Percentiles rank a stretch among this genome's conserved stretches.
phyloP scores from a whole-genome alignment of 2,113 vertebrate genomes.

The Laticauda laticaudata region DNA sequence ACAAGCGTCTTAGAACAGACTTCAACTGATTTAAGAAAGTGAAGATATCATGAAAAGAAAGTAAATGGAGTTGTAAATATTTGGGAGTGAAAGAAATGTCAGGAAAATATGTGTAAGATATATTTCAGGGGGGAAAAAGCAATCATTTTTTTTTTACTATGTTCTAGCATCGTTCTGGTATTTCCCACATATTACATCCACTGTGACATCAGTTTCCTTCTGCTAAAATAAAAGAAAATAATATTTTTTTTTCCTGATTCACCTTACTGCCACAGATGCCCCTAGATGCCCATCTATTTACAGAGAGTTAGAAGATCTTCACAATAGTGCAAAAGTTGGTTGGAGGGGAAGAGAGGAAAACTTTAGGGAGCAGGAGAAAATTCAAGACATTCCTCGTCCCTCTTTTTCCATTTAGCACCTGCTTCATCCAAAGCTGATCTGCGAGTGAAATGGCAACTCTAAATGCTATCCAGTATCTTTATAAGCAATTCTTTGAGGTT shows the following conservation, averaged over 20 bases:
- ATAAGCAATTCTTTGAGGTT: not conserved
- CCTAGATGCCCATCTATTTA: not conserved
- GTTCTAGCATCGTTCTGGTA: not conserved
- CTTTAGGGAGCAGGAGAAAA: not conserved
- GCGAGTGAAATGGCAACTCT: not conserved
- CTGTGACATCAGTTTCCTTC: not conserved
- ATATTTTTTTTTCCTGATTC: not conserved
- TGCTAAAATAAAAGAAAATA: not conserved
- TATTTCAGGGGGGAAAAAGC: not conserved
- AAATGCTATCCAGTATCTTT: not conserved
- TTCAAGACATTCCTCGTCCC: not conserved
- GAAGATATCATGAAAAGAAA: not conserved
- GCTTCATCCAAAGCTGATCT: not conserved
- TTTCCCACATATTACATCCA: not conserved
- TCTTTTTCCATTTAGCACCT: not conserved
- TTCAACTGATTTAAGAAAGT: not conserved
- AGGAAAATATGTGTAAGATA: not conserved
- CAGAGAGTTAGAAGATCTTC: not conserved
- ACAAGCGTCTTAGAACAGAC: not conserved
- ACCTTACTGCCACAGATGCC: not conserved
- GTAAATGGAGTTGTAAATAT: not conserved
- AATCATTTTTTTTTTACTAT: not conserved
- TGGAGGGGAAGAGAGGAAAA: not conserved
- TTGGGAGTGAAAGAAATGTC: not conserved
- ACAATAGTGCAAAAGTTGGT: not conserved